Conservation (phyloP, 2,888 invertebrate genomes). For the Rhamnusium bicolor region DNA sequence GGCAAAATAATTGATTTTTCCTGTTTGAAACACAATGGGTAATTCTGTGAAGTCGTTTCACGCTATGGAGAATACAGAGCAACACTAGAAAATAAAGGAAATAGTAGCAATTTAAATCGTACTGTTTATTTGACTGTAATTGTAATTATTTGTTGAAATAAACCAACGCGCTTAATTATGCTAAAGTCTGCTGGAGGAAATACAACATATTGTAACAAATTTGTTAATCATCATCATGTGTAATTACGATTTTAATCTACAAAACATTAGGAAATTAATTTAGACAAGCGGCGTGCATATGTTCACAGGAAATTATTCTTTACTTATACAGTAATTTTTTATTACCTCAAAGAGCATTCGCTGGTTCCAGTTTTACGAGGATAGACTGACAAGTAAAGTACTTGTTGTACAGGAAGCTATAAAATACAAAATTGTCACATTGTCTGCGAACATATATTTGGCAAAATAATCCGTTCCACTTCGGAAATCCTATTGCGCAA, state of each 20-base stretch:
- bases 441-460: neutral
- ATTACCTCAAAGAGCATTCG: neutral
- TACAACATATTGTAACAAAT: conserved; percentile 27
- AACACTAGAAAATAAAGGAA: conserved; percentile 16
- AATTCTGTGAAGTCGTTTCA: conserved; percentile 44
- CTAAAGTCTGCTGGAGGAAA: neutral
- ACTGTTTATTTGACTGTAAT: conserved; percentile 20
- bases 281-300: conserved; percentile 22
- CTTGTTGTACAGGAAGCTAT: neutral
- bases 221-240: conserved; percentile 26
- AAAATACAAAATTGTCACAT: neutral
- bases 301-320: conserved; percentile 23
- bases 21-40: conserved; percentile 45
- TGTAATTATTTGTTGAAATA: conserved; percentile 23
- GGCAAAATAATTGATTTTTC: conserved; percentile 50
- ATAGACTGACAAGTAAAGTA: neutral
- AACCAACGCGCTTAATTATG: neutral
- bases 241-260: conserved; percentile 27
- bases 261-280: conserved; percentile 29
- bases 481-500: too few species aligned
- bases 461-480: too few species aligned
- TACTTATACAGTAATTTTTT: conserved; percentile 12
- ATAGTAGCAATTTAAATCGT: conserved; percentile 25
- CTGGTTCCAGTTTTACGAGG: neutral
- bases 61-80: conserved; percentile 30